These are phyloP conservation scores for Neocrepidodera transversa DNA, from an alignment of 2,888 invertebrate genomes.

Conservation along the genomic window DNA sequence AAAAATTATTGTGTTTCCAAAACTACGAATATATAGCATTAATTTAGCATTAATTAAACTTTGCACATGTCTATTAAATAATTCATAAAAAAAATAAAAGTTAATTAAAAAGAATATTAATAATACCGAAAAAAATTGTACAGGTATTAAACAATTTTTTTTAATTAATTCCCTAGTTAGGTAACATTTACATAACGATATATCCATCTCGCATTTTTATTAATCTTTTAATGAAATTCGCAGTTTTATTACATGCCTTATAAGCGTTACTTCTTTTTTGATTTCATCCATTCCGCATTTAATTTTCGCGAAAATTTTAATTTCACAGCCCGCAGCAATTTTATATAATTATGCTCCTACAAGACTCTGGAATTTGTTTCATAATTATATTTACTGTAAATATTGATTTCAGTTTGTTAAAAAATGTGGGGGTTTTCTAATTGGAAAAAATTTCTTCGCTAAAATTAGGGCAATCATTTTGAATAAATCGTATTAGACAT, in stretches of 20 bases:
- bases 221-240: slow-evolving; percentile 8
- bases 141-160: too few species aligned
- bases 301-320: slow-evolving; percentile 27
- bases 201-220: neutral
- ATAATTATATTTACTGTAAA: slow-evolving; percentile 29
- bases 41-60: too few species aligned
- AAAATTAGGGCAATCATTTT: too few species aligned
- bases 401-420: slow-evolving; percentile 26
- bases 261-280: slow-evolving; percentile 9
- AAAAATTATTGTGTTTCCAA: too few species aligned
- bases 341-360: slow-evolving; percentile 24
- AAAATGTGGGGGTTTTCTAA: slow-evolving; percentile 18
- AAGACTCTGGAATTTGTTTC: slow-evolving; percentile 24
- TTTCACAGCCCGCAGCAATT: slow-evolving; percentile 22
- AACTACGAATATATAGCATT: too few species aligned
- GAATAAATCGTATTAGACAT: too few species aligned
- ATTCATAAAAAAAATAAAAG: too few species aligned
- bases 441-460: slow-evolving; percentile 19
- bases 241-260: slow-evolving; percentile 6
- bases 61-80: too few species aligned
- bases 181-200: too few species aligned
- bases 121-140: too few species aligned
- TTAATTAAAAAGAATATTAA: too few species aligned
- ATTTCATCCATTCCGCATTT: slow-evolving; percentile 13
- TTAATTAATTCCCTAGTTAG: too few species aligned